Evolutionary conservation across 1,140 invertebrate genomes (phyloP), one percentile per base, ranked within the genome.

Genomic region (Temnothorax longispinosus): DNA sequence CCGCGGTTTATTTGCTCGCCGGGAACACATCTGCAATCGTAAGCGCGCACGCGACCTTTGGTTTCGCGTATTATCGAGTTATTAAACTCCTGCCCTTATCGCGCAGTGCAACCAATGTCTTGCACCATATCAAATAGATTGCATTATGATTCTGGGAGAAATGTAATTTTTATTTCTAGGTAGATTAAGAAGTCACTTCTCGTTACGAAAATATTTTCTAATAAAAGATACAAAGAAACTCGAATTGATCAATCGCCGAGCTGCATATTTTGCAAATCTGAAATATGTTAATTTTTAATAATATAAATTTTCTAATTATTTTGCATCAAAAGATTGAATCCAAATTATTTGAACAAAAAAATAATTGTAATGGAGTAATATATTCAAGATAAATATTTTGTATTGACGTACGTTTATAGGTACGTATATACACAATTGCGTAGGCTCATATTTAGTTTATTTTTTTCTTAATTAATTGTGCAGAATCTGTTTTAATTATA

Each of bases 401-500:
- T n/a, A 52, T 32, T 27, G 5, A 21, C 1, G 38, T n/a, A 67
- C 13, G 1, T 27, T 35, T 44, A 11, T 41, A n/a, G n/a, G n/a
- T n/a, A 41, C 21, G 5, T 11, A 0, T 21, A 1, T 44, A 1
- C 27, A 32, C 15, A 21, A 2, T 67, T 47, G 32, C 13, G 35
- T 38, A 58, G 11, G 6, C 44, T 56, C 13, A 11, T 41, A n/a
- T n/a, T 41, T 32, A 38, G 27, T 52, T 56, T 58, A 10, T 35
- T 18, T 10, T 58, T 74, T 44, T 69, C 32, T 41, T 41, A 21
- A 54, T 35, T 38, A 38, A 15, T 38, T 50, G 27, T 6, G 41
- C 27, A 11, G 27, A 38, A 75, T 58, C 47, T 27, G 60, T 84
- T 75, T 84, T 84, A 60, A 84, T 81, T 69, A 56, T 21, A 60